These are phyloP conservation scores for Rhizoglyphus robini DNA, from an alignment of 1,140 invertebrate genomes.

Conservation along the genomic window DNA sequence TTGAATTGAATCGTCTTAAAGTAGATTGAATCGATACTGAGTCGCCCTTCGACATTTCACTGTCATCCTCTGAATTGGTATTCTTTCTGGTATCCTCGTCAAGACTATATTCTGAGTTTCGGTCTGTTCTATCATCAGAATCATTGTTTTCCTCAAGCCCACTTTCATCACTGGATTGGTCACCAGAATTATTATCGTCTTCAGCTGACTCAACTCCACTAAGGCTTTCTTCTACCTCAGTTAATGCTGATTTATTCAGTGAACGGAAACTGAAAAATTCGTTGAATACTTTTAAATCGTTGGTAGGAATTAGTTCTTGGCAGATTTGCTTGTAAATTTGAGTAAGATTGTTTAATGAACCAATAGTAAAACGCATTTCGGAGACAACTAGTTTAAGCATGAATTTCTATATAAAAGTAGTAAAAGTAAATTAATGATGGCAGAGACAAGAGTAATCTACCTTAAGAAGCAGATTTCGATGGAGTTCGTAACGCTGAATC, in stretches of 20 bases:
- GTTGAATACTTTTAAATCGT: background rate
- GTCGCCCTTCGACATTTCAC: background rate
- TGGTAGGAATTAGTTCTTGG: background rate
- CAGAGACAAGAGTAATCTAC: background rate
- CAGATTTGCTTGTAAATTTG: background rate
- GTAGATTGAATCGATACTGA: background rate
- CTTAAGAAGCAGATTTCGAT: background rate
- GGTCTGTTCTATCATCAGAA: background rate
- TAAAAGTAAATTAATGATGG: background rate
- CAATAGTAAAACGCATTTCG: background rate
- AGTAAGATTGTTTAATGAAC: slow-evolving; percentile 1
- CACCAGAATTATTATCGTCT: background rate
- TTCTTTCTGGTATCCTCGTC: background rate
- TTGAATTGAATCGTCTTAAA: slow-evolving; percentile 13
- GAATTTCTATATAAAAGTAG: slow-evolving; percentile 2
- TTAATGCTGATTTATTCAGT: background rate
- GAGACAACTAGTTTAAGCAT: background rate
- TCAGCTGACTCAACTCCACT: background rate
- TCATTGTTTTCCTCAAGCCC: background rate
- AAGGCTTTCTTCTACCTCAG: background rate
- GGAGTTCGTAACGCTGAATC: background rate
- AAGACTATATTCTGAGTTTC: background rate
- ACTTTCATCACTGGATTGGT: background rate
- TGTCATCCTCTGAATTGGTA: background rate
- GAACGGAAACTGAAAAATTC: background rate